A percentile compares a stretch with the other conserved stretches of the same genome.
These are phyloP conservation scores for Prochilodus magdalenae DNA, from an alignment of 2,113 vertebrate species.

Conservation along the genomic window DNA sequence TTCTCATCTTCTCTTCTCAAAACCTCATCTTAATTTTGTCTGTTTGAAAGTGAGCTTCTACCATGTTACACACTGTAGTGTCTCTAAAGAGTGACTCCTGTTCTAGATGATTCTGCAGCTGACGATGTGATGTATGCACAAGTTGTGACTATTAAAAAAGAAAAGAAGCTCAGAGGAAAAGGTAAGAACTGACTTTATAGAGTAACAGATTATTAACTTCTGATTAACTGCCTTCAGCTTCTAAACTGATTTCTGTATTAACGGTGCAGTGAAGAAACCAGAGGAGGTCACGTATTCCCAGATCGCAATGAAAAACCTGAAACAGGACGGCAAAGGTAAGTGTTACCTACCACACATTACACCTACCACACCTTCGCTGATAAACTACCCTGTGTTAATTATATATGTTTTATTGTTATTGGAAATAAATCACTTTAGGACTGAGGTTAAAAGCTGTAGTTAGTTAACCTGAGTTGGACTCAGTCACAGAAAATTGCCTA, in stretches of 20 bases:
- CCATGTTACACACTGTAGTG: too few species aligned
- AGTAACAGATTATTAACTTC: too few species aligned
- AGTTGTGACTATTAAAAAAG: background rate
- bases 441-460: too few species aligned
- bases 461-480: too few species aligned
- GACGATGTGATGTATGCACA: background rate
- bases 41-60: too few species aligned
- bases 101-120: constrained; percentile 1
- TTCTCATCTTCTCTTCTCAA: too few species aligned
- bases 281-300: constrained; percentile 1
- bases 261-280: background rate
- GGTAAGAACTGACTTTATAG: background rate
- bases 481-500: too few species aligned
- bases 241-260: background rate
- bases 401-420: too few species aligned
- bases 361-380: background rate
- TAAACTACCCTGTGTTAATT: background rate
- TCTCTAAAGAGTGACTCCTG: background rate
- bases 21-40: too few species aligned
- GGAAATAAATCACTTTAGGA: too few species aligned
- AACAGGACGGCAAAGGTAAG: constrained; percentile 3
- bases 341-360: background rate
- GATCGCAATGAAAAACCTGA: background rate
- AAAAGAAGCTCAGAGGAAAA: background rate
- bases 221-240: too few species aligned